Conservation (phyloP, 1,140 invertebrate species). For the Palaemon carinicauda region DNA sequence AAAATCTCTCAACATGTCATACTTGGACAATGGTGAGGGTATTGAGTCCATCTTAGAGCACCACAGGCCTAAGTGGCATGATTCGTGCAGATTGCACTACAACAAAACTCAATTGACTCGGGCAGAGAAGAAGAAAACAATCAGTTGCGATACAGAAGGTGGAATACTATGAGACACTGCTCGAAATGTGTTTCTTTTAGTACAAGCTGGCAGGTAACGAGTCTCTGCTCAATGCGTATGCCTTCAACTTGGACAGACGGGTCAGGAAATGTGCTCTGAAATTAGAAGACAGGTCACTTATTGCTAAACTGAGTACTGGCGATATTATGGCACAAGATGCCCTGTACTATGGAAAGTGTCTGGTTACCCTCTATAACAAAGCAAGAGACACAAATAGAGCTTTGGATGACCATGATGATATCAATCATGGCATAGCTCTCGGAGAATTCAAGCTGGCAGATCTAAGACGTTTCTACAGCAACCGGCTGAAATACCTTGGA, state of each 20-base stretch:
- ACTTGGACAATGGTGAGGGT: background rate
- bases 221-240: too few species aligned
- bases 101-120: conserved; percentile 3
- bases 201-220: background rate
- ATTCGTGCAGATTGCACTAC: background rate
- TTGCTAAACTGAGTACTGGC: too few species aligned
- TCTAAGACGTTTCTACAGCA: background rate
- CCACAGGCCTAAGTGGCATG: background rate
- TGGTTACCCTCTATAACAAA: too few species aligned
- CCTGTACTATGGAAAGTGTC: too few species aligned
- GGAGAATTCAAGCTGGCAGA: background rate
- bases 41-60: background rate
- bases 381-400: too few species aligned
- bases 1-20: background rate
- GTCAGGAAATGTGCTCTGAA: too few species aligned
- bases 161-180: background rate
- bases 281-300: too few species aligned
- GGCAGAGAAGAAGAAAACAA: too few species aligned
- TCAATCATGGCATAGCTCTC: background rate
- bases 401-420: too few species aligned
- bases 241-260: too few species aligned
- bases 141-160: too few species aligned
- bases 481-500: background rate
- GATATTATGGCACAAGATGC: too few species aligned
- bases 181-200: background rate